phyloP scores from a whole-genome alignment of 2,113 vertebrate genomes.

The Cnemophilus loriae region DNA sequence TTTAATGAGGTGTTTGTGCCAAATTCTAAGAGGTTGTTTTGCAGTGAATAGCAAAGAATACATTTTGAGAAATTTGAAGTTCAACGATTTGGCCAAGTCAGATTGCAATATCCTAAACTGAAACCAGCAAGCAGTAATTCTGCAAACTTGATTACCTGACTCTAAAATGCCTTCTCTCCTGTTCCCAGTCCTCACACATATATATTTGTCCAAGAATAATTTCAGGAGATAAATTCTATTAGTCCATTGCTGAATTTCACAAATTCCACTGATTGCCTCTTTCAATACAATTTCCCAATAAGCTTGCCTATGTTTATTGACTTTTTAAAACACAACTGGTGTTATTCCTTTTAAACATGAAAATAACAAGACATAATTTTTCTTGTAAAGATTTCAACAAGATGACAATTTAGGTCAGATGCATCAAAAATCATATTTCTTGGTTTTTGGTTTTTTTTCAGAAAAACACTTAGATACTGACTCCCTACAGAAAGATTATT shows the following conservation, averaged over 20 bases:
- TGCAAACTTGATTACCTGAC: neutral
- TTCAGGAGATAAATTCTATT: neutral
- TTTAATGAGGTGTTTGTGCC: neutral
- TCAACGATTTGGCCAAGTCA: neutral
- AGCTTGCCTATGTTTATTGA: neutral
- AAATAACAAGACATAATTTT: rapidly evolving
- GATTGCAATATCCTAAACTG: neutral
- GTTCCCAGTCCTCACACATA: neutral
- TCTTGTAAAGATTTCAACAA: neutral
- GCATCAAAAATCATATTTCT: neutral
- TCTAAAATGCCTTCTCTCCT: neutral
- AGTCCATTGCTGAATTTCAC: neutral
- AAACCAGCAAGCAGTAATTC: neutral
- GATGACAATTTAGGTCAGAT: neutral
- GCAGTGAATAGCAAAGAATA: neutral
- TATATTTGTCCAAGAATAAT: neutral
- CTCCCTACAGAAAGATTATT: neutral
- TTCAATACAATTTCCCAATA: neutral
- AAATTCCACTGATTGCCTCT: neutral
- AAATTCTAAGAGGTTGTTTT: neutral
- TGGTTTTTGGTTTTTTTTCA: rapidly evolving
- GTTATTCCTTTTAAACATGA: neutral
- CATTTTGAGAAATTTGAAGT: neutral
- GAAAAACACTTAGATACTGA: neutral
- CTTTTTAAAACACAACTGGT: neutral